phyloP scores from a whole-genome alignment of 30 jellyfish, hydroid and myxozoan species.

The Rhopilema esculentum region DNA sequence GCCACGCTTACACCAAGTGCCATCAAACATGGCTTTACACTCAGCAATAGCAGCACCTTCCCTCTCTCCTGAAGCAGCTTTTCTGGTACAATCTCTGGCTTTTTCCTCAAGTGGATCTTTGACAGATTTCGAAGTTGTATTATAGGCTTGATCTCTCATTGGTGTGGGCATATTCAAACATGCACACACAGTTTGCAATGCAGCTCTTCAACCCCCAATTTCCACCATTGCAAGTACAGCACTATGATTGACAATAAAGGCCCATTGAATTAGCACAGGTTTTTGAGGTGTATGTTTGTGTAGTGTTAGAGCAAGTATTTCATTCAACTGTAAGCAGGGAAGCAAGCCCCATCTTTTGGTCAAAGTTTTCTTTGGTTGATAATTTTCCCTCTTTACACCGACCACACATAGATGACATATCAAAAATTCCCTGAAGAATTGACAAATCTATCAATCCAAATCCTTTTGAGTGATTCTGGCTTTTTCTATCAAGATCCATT shows the following conservation, averaged over 20 bases:
- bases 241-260: conserved; percentile 17
- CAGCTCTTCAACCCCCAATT: conserved; percentile 55
- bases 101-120: conserved; percentile 20
- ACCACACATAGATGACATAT: neutral
- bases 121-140: conserved; percentile 18
- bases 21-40: conserved; percentile 55
- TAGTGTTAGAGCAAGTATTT: conserved; percentile 24
- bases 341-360: conserved; percentile 58
- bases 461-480: neutral
- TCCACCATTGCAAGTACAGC: conserved; percentile 42
- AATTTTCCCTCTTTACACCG: conserved; percentile 38
- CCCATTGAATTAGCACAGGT: conserved; percentile 33
- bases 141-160: conserved; percentile 54
- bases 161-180: conserved; percentile 53
- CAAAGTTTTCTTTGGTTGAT: conserved; percentile 17
- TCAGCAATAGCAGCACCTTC: conserved; percentile 13
- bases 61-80: conserved; percentile 38
- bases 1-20: conserved; percentile 55
- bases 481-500: neutral
- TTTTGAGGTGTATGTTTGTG: conserved; percentile 49
- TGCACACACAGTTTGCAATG: conserved; percentile 39
- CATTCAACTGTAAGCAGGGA: conserved; percentile 43
- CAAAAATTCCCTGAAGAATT: neutral
- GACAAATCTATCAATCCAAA: neutral
- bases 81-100: conserved; percentile 5